Percentiles rank a stretch among this genome's conserved stretches.
Evolutionary conservation across 2,113 vertebrate genomes (phyloP).

Genomic region (Melanerpes formicivorus): DNA sequence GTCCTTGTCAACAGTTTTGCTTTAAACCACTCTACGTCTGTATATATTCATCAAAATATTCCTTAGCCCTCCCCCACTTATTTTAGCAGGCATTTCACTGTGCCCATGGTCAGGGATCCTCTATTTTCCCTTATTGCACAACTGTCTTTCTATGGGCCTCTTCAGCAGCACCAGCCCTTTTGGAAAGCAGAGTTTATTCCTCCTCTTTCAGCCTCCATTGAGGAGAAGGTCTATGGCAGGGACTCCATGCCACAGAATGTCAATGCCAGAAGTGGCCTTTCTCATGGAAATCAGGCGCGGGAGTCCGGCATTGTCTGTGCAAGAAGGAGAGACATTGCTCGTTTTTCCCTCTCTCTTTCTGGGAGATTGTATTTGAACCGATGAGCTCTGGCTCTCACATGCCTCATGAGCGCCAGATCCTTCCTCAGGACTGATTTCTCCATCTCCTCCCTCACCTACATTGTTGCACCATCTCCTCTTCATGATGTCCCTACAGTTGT

Average conservation of each 20-base stretch:
- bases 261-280: slow-evolving; percentile 40
- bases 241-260: background rate
- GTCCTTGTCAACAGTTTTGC: fast-evolving
- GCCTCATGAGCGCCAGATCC: background rate
- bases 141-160: background rate
- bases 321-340: background rate
- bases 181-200: slow-evolving; percentile 1
- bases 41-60: background rate
- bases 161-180: slow-evolving; percentile 20
- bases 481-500: fast-evolving
- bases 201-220: background rate
- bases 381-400: background rate
- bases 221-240: background rate
- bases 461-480: background rate
- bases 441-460: slow-evolving; percentile 19
- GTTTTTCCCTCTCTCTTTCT: background rate
- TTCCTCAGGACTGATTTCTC: slow-evolving; percentile 3
- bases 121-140: slow-evolving; percentile 17
- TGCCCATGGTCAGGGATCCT: background rate
- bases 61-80: background rate
- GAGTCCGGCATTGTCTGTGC: background rate
- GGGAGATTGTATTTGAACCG: background rate
- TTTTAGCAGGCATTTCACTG: background rate
- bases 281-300: slow-evolving; percentile 33
- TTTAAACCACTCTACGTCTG: background rate